Base-by-base conservation (phyloP, 92 coral and sea anemone species). In the Epizoanthus ramosus region DNA sequence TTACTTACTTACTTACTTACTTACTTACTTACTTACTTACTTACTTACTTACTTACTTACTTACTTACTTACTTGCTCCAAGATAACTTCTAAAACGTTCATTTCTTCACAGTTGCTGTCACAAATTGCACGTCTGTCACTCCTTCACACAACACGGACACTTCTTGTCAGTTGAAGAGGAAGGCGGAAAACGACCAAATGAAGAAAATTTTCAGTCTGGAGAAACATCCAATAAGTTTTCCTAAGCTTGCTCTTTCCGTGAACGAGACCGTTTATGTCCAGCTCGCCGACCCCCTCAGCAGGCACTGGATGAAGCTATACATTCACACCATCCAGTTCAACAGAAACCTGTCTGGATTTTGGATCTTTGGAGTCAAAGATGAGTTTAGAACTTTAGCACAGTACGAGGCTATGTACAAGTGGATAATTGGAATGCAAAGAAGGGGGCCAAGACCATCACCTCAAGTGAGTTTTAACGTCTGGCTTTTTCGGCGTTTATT, bases 381-480 rank as follows among this genome's bases (percentile, higher is more conserved):
- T 39, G 82, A 76, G 23, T 76, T 76, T 61, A 60, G 28, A 12
- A 76, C 4, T 10, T 35, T 61, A 23, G 82, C 57, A 21, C 70
- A 76, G 14, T 76, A 60, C 69, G 82, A 77, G 45, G 71, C 71
- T 18, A 77, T 77, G 82, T 77, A 35, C 71, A 77, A 77, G 19
- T 77, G 71, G 82, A 59, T 77, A 14, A 21, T 77, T 59, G 52
- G 7, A 21, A 58, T 41, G 68, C 82, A 77, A 21, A 77, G 39
- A 3, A 1, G 21, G 21, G 59, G 8, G 8, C 16, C 28, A 8
- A 21, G 82, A 22, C 15, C 70, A 17, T 8, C 71, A 3, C 58
- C 50, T 12, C 70, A 61, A 65, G 82, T 77, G 21, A 39, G 82
- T 37, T 43, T 9, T 28, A 28, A 43, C 8, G 50, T 47, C 54